These are phyloP conservation scores for Microctenopoma stevenorrisi DNA, from an alignment of 2,797 vertebrate genomes.

Conservation along the genomic window DNA sequence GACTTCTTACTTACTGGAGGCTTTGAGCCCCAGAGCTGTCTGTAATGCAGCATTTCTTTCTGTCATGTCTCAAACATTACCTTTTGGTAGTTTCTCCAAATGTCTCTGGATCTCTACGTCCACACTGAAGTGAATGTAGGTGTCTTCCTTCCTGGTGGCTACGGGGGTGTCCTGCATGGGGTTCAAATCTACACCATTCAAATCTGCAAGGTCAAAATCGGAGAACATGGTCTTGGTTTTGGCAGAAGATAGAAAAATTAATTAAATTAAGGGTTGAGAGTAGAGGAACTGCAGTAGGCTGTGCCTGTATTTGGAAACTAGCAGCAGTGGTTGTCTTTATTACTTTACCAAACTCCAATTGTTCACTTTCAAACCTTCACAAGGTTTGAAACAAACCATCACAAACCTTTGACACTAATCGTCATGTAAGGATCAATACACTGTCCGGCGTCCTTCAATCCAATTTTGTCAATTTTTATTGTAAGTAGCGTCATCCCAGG, in stretches of 20 bases:
- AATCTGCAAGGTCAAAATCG: constrained; percentile 81
- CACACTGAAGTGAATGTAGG: constrained; percentile 94
- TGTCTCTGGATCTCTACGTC: constrained; percentile 98
- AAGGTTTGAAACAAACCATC: too few species aligned
- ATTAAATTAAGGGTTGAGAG: too few species aligned
- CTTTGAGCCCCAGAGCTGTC: too few species aligned
- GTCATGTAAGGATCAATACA: constrained; percentile 99
- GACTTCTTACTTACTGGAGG: too few species aligned
- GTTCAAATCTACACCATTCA: constrained; percentile 94
- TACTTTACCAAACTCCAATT: not conserved
- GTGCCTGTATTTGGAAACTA: constrained; percentile 14
- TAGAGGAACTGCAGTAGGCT: not conserved
- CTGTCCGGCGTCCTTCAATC: constrained; percentile 97
- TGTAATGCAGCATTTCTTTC: too few species aligned
- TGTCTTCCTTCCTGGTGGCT: constrained; percentile 95
- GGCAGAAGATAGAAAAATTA: too few species aligned
- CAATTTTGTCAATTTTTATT: constrained; percentile 95
- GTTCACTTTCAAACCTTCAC: not conserved
- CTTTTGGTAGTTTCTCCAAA: constrained; percentile 96
- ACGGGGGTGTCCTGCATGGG: constrained; percentile 96
- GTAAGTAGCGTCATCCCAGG: constrained; percentile 96
- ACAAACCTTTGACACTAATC: constrained; percentile 87
- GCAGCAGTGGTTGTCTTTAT: not conserved
- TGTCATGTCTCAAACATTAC: constrained; percentile 64
- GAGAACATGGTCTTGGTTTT: not conserved